Percentiles rank a stretch among this genome's conserved stretches.
Evolutionary conservation across 2,797 vertebrate genomes (phyloP).

Genomic region (Novumbra hubbsi): DNA sequence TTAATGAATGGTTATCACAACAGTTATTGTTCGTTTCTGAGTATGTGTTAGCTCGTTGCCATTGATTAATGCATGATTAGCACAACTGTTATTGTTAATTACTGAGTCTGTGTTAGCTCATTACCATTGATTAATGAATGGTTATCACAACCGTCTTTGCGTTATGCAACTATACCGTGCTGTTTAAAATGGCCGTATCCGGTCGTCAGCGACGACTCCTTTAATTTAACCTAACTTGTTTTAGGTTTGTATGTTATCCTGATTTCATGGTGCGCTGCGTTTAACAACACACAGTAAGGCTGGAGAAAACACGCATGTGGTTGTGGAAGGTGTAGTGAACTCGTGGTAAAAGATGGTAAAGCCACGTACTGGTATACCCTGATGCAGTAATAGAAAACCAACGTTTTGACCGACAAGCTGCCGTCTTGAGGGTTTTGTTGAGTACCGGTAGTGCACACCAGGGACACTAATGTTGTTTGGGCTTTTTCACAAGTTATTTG

Average conservation of each 20-base stretch:
- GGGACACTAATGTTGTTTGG: not conserved
- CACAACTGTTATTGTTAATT: too few relatives aligned
- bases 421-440: not conserved
- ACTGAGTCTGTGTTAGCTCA: too few relatives aligned
- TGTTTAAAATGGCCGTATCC: not conserved
- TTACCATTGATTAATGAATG: too few relatives aligned
- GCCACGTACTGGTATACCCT: not conserved
- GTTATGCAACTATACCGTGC: not conserved
- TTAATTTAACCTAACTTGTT: not conserved
- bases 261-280: not conserved
- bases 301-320: not conserved
- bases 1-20: too few relatives aligned
- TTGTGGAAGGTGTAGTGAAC: too few relatives aligned
- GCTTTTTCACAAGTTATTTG: too few relatives aligned
- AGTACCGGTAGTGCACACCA: not conserved
- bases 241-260: not conserved
- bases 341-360: not conserved
- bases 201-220: not conserved
- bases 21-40: too few relatives aligned
- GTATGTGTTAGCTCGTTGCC: too few relatives aligned
- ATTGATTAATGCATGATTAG: not conserved
- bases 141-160: not conserved
- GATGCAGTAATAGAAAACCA: too few relatives aligned
- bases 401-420: too few relatives aligned
- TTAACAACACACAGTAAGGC: too few relatives aligned